Evolutionary conservation across 2,888 invertebrate genomes (phyloP).

Genomic region (Acanthosepion esculentum): DNA sequence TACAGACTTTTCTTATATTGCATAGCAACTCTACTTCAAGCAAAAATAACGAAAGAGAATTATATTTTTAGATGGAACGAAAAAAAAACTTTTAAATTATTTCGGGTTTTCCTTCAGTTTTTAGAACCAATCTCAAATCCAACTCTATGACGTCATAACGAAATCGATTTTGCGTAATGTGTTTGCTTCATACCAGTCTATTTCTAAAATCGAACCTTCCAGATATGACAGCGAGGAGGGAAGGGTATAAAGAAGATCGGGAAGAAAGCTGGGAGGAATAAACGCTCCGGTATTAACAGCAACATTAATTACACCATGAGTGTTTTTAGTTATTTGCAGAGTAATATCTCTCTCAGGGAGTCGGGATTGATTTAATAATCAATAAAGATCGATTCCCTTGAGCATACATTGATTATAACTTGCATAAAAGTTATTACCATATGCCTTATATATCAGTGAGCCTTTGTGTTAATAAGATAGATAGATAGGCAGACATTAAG

Average conservation of each 20-base stretch:
- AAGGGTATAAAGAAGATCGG: neutral
- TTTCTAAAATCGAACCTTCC: conserved; percentile 9
- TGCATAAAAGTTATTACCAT: too few species aligned
- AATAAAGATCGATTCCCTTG: neutral
- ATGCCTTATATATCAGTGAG: too few species aligned
- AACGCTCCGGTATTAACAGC: neutral
- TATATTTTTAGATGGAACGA: too few species aligned
- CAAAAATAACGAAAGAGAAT: too few species aligned
- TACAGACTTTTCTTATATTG: too few species aligned
- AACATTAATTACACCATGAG: neutral
- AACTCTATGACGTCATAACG: neutral
- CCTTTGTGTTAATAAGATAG: too few species aligned
- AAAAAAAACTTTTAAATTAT: too few species aligned
- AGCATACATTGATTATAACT: too few species aligned
- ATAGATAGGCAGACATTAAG: too few species aligned
- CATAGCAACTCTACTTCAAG: too few species aligned
- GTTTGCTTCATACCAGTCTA: neutral
- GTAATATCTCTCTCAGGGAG: neutral
- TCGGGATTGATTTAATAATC: neutral
- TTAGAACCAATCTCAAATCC: too few species aligned
- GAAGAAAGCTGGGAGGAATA: neutral
- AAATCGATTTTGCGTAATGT: neutral
- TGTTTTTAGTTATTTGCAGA: neutral
- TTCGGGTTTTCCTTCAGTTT: too few species aligned
- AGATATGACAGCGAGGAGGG: neutral